Evolutionary conservation across 2,888 invertebrate genomes (phyloP).

Genomic region (Coelinius sp.): DNA sequence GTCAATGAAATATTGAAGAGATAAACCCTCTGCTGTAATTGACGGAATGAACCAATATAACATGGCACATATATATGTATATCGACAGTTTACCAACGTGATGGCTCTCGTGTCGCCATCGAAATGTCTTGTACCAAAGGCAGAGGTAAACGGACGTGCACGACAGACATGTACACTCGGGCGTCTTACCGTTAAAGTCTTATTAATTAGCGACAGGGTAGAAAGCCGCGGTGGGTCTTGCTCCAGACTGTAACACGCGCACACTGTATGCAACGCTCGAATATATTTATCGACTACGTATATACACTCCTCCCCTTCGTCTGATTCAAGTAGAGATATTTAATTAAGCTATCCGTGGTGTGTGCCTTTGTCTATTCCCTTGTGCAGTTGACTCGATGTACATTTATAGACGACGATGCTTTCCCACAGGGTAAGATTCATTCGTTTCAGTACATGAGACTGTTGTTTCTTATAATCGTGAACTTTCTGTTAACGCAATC

Average conservation of each 20-base stretch:
- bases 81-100: neutral
- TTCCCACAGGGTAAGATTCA: constrained; percentile 39
- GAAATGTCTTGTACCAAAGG: constrained; percentile 14
- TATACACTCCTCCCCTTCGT: constrained; percentile 11
- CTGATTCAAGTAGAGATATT: constrained; percentile 50
- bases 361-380: constrained; percentile 38
- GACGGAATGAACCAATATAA: neutral
- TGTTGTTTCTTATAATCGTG: neutral
- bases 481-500: neutral
- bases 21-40: neutral
- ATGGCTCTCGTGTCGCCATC: constrained; percentile 20
- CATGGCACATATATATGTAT: neutral
- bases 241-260: constrained; percentile 37
- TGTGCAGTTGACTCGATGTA: constrained; percentile 24
- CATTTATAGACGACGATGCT: constrained; percentile 41
- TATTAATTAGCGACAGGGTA: constrained; percentile 54
- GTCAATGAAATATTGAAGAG: neutral
- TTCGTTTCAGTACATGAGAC: constrained; percentile 23
- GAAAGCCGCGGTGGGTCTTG: constrained; percentile 48
- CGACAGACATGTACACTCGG: constrained; percentile 42
- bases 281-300: constrained; percentile 13
- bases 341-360: constrained; percentile 53
- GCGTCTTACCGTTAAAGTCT: constrained; percentile 54
- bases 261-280: constrained; percentile 5
- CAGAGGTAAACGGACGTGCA: constrained; percentile 31